These are phyloP conservation scores for Oscheius sp. DNA, from an alignment of 2,888 invertebrate species.

Conservation along the genomic window DNA sequence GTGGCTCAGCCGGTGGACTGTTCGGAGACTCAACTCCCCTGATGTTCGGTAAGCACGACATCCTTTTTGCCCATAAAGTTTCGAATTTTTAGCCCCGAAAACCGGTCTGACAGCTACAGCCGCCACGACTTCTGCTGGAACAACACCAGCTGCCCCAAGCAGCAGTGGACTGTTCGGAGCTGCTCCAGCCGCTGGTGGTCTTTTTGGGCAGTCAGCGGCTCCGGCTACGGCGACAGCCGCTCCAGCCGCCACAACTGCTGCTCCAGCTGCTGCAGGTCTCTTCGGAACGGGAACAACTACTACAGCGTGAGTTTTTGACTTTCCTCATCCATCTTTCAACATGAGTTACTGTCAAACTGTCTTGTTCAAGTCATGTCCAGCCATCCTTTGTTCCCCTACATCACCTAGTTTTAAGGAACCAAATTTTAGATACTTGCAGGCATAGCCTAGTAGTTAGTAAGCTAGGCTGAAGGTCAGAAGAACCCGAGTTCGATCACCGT, in stretches of 20 bases:
- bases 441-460: no score
- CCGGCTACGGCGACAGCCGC: background rate
- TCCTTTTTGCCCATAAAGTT: background rate
- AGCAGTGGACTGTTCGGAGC: background rate
- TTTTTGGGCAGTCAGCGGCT: slow-evolving; percentile 22
- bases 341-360: no score
- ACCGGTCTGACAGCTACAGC: background rate
- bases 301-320: background rate
- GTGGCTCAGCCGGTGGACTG: background rate
- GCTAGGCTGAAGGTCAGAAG: no score
- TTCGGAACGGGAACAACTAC: background rate
- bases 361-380: no score
- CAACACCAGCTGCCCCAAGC: background rate
- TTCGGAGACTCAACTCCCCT: slow-evolving; percentile 22
- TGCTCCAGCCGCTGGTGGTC: background rate
- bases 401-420: no score
- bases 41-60: background rate
- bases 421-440: no score
- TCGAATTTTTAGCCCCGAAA: background rate
- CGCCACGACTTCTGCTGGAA: background rate
- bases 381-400: no score
- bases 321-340: no score
- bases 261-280: no score
- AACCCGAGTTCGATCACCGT: no score
- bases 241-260: slow-evolving; percentile 22